A percentile compares a stretch with the other conserved stretches of the same genome.
Evolutionary conservation across 2,113 vertebrate genomes (phyloP).

Genomic region (Onychorhynchus coronatus): DNA sequence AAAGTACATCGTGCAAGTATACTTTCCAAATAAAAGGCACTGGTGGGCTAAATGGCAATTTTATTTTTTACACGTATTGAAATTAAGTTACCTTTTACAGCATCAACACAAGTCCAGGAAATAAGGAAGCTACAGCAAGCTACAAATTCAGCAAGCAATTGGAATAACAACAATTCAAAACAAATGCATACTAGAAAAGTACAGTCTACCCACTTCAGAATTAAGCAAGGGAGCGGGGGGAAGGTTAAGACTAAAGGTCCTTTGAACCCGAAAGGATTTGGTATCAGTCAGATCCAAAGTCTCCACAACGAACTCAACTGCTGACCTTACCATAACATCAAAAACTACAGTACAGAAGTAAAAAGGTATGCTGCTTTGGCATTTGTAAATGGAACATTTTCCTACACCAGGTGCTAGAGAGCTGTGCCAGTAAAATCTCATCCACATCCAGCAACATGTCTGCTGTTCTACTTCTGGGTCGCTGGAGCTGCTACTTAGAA

Average conservation of each 20-base stretch:
- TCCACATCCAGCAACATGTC: neutral
- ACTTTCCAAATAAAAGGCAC: neutral
- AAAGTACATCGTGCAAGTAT: neutral
- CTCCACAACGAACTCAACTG: neutral
- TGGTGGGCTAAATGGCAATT: neutral
- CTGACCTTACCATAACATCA: neutral
- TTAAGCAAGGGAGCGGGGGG: rapidly evolving
- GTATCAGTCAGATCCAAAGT: neutral
- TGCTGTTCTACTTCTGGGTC: neutral
- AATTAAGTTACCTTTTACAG: neutral
- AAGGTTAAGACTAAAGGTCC: neutral
- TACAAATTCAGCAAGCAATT: neutral
- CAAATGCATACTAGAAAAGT: neutral
- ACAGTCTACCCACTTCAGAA: neutral
- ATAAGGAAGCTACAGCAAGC: neutral
- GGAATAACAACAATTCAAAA: neutral
- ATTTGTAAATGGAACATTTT: neutral
- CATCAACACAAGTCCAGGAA: neutral
- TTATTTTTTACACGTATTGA: neutral
- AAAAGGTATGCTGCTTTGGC: neutral
- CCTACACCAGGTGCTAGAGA: neutral
- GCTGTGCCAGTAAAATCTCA: slow-evolving; percentile 8
- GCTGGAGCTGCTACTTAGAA: neutral
- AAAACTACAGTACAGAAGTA: neutral
- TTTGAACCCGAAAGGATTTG: neutral